These are phyloP conservation scores for Pseudococcus viburni DNA, from an alignment of 2,888 invertebrate species.

Conservation along the genomic window DNA sequence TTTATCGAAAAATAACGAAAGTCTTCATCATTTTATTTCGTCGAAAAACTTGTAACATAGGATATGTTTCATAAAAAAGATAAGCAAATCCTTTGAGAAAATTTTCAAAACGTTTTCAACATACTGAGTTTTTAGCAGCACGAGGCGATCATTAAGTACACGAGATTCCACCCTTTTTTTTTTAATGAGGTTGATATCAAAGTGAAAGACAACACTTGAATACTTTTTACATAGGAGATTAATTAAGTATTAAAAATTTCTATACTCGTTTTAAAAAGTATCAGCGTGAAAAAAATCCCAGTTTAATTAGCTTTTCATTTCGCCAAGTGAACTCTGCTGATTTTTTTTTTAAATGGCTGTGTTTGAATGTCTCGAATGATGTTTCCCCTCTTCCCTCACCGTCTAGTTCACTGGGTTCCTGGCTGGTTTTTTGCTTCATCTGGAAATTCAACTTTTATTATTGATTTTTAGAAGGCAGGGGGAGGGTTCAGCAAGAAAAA, in stretches of 20 bases:
- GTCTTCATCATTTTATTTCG: no score
- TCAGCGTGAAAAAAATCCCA: neutral
- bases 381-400: no score
- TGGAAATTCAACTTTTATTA: no score
- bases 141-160: constrained; percentile 8
- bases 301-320: neutral
- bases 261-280: neutral
- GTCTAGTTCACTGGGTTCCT: no score
- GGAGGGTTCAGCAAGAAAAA: no score
- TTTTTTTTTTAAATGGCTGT: no score
- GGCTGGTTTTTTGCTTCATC: no score
- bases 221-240: neutral
- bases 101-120: neutral
- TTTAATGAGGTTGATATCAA: constrained; percentile 36
- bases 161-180: neutral
- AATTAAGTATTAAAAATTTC: neutral
- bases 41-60: neutral
- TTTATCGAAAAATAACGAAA: no score
- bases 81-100: neutral
- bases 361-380: no score
- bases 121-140: constrained; percentile 18
- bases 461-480: no score
- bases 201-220: constrained; percentile 43
- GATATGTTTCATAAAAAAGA: constrained; percentile 38
- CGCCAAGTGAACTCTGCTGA: neutral